phyloP scores from a whole-genome alignment of 2,113 vertebrate genomes.

The Pituophis catenifer region DNA sequence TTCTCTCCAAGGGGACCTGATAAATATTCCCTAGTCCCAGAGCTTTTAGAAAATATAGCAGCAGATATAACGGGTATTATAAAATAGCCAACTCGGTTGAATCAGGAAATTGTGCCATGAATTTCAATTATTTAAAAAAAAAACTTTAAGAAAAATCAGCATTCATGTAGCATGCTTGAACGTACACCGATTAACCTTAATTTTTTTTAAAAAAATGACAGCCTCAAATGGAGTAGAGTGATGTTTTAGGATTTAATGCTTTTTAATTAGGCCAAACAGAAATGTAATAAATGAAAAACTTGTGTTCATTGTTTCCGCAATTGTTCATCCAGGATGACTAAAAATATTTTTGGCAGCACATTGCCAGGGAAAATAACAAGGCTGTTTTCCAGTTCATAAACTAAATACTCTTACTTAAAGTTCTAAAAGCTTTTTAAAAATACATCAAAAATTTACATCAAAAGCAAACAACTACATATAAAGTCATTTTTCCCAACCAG shows the following conservation, averaged over 20 bases:
- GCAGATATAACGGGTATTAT: not conserved
- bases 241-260: conserved; percentile 6
- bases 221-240: not conserved
- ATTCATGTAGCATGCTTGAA: not conserved
- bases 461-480: not conserved
- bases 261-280: conserved; percentile 12
- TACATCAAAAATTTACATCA: not conserved
- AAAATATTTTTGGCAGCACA: conserved; percentile 13
- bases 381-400: conserved; percentile 16
- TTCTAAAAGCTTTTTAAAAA: not conserved
- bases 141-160: not conserved
- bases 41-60: not conserved
- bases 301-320: not conserved
- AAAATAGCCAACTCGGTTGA: not conserved
- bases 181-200: not conserved
- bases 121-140: not conserved
- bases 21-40: not conserved
- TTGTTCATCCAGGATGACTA: conserved; percentile 22
- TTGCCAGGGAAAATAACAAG: not conserved
- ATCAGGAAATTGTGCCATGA: not conserved
- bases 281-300: conserved; percentile 10
- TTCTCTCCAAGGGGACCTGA: not conserved
- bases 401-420: not conserved
- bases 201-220: conserved; percentile 3
- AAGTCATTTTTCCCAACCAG: not conserved